A percentile compares a stretch with the other conserved stretches of the same genome.
Evolutionary conservation across 2,888 invertebrate species (phyloP).

Genomic region (Galeruca laticollis): DNA sequence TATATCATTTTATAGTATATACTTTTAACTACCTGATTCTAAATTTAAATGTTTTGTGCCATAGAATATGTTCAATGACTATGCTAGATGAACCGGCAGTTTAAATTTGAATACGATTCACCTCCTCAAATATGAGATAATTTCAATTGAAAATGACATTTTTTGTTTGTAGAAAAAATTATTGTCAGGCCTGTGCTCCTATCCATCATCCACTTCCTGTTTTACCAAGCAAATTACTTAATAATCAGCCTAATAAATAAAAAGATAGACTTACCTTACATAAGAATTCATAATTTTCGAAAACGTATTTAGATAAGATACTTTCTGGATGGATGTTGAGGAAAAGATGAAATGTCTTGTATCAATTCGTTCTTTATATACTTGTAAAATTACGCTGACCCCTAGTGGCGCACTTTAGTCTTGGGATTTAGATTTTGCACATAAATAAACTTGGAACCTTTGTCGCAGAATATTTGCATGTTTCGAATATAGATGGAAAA

Average conservation of each 20-base stretch:
- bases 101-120: no score
- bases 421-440: conserved; percentile 28
- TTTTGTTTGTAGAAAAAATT: no score
- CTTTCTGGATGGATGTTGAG: not conserved
- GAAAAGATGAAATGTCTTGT: not conserved
- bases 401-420: conserved; percentile 11
- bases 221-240: no score
- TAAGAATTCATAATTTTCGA: not conserved
- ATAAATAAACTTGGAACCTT: conserved; percentile 32
- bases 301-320: not conserved
- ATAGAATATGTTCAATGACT: no score
- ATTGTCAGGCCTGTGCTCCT: no score
- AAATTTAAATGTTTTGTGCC: no score
- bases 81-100: no score
- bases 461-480: conserved; percentile 31
- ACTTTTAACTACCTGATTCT: no score
- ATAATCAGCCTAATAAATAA: not conserved
- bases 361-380: conserved; percentile 24
- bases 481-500: conserved; percentile 33
- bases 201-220: no score
- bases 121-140: no score
- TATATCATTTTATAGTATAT: no score
- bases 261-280: conserved; percentile 13
- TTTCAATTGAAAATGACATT: no score
- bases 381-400: not conserved